A percentile compares a stretch with the other conserved stretches of the same genome.
These are phyloP conservation scores for Ichneumoninae sp. DNA, from an alignment of 2,888 invertebrate genomes.

Conservation along the genomic window DNA sequence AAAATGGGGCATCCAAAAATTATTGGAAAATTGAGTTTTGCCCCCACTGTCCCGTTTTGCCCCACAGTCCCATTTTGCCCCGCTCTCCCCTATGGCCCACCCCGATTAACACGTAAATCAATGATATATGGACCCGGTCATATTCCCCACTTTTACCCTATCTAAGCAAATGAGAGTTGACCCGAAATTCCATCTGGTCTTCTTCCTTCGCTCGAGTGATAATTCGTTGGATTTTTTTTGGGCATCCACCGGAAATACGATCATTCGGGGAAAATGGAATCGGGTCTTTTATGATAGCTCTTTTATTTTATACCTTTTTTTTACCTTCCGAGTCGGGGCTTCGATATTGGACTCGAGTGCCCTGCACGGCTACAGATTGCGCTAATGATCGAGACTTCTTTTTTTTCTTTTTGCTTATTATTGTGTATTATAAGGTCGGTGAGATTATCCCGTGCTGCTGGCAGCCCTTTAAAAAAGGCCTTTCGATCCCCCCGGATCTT, in stretches of 20 bases:
- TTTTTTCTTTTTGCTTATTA: slow-evolving; percentile 18
- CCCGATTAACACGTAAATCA: too few relatives aligned
- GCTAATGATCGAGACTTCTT: slow-evolving; percentile 61
- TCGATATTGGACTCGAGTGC: slow-evolving; percentile 15
- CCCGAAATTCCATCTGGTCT: slow-evolving; percentile 50
- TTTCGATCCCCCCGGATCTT: slow-evolving; percentile 34
- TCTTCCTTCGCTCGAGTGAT: slow-evolving; percentile 21
- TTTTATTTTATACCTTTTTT: slow-evolving; percentile 31
- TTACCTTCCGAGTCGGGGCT: background rate
- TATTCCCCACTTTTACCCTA: too few relatives aligned
- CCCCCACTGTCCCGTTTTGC: too few relatives aligned
- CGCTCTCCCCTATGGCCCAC: too few relatives aligned
- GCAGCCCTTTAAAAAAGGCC: slow-evolving; percentile 53
- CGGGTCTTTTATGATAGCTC: slow-evolving; percentile 41
- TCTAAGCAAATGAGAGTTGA: slow-evolving; percentile 34
- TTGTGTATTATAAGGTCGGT: slow-evolving; percentile 20
- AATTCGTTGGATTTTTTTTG: background rate
- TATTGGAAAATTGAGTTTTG: too few relatives aligned
- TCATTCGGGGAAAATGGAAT: slow-evolving; percentile 31
- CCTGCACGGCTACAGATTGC: slow-evolving; percentile 52
- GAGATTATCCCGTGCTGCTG: slow-evolving; percentile 70
- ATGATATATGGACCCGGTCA: too few relatives aligned
- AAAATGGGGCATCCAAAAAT: too few relatives aligned
- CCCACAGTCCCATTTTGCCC: too few relatives aligned
- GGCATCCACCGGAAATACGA: slow-evolving; percentile 52